Evolutionary conservation across 2,113 vertebrate species (phyloP).

Genomic region (Chaenocephalus aceratus): DNA sequence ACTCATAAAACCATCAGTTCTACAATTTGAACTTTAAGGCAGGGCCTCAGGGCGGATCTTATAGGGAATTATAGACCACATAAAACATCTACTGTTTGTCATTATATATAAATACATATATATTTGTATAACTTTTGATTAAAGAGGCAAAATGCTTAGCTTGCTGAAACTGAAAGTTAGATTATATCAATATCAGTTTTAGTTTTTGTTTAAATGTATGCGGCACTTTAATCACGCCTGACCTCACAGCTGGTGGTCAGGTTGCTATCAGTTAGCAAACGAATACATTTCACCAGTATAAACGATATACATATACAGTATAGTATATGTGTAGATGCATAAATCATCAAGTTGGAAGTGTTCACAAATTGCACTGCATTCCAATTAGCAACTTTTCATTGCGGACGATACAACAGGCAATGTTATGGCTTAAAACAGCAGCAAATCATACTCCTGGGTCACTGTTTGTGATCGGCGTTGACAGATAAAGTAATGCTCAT

Average conservation of each 20-base stretch:
- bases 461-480: slow-evolving; percentile 24
- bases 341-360: slow-evolving; percentile 8
- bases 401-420: background rate
- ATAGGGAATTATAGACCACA: slow-evolving; percentile 18
- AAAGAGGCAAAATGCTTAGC: too few species aligned
- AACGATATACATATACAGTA: background rate
- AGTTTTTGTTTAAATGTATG: too few species aligned
- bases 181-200: too few species aligned
- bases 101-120: too few species aligned
- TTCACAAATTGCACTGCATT: slow-evolving; percentile 9
- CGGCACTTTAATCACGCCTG: too few species aligned
- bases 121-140: too few species aligned
- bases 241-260: too few species aligned
- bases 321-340: background rate
- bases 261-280: too few species aligned
- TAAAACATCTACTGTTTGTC: background rate
- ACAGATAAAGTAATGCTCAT: slow-evolving; percentile 55
- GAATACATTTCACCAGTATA: background rate
- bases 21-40: slow-evolving; percentile 41
- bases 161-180: too few species aligned
- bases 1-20: slow-evolving; percentile 44
- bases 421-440: slow-evolving; percentile 33
- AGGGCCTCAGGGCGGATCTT: slow-evolving; percentile 15
- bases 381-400: slow-evolving; percentile 28
- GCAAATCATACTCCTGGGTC: slow-evolving; percentile 5